phyloP scores from a whole-genome alignment of 2,888 invertebrate genomes.

The Aquatica leii region DNA sequence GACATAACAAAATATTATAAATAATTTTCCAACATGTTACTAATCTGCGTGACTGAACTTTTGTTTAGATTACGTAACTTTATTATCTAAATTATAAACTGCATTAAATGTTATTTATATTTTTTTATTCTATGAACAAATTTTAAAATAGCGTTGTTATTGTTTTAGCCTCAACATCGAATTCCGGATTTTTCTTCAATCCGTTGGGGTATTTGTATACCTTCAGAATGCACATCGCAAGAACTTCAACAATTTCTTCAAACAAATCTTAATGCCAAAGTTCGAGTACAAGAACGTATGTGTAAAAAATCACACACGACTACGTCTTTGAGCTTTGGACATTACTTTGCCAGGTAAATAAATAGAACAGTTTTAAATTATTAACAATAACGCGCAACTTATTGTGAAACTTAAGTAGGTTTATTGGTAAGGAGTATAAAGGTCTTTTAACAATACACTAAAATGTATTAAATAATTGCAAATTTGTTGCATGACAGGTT shows the following conservation, averaged over 20 bases:
- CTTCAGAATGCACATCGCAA: constrained; percentile 64
- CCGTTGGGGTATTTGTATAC: constrained; percentile 69
- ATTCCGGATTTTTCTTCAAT: constrained; percentile 67
- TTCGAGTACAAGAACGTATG: constrained; percentile 45
- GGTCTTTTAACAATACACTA: not conserved
- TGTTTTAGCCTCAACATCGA: constrained; percentile 65
- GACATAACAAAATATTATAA: too few species aligned
- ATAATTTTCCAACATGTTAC: too few species aligned
- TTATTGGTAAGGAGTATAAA: not conserved
- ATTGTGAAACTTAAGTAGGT: not conserved
- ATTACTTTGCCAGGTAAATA: constrained; percentile 44
- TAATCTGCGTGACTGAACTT: too few species aligned
- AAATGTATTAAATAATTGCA: not conserved
- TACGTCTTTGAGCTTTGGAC: constrained; percentile 37
- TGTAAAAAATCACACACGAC: constrained; percentile 43
- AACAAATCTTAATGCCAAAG: constrained; percentile 55
- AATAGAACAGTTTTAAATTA: not conserved
- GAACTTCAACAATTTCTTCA: constrained; percentile 63
- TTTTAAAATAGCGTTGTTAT: too few species aligned
- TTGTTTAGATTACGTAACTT: too few species aligned
- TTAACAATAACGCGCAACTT: not conserved
- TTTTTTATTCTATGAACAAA: too few species aligned
- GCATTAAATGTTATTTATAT: too few species aligned
- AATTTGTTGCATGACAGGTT: constrained; percentile 14
- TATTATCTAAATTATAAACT: too few species aligned